These are phyloP conservation scores for Porphyrio hochstetteri DNA, from an alignment of 2,113 vertebrate species.

Conservation along the genomic window DNA sequence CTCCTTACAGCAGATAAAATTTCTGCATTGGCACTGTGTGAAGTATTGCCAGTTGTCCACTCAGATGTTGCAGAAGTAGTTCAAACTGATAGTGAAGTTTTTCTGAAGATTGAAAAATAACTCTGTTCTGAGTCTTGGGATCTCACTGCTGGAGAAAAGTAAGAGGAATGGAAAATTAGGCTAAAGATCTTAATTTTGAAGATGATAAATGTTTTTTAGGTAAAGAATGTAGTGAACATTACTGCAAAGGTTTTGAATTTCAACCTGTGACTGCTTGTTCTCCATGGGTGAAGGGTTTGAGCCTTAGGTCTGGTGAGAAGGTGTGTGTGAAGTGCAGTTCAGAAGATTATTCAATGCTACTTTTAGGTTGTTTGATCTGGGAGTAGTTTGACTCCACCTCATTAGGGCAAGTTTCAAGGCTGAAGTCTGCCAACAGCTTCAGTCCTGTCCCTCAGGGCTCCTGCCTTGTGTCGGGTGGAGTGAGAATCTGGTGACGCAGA, in stretches of 20 bases:
- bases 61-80: background rate
- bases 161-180: background rate
- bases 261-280: background rate
- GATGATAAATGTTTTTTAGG: background rate
- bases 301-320: background rate
- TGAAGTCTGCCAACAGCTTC: background rate
- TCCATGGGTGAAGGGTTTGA: background rate
- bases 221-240: background rate
- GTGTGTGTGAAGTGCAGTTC: background rate
- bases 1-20: background rate
- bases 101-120: background rate
- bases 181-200: background rate
- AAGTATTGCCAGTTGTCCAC: background rate
- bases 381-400: background rate
- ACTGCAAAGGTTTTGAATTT: background rate
- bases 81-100: background rate
- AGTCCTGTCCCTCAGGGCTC: background rate
- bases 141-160: background rate
- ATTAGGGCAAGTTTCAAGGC: background rate
- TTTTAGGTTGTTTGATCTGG: background rate
- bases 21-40: background rate
- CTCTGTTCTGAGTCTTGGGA: background rate
- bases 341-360: background rate
- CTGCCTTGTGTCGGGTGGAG: background rate
- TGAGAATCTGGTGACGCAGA: background rate